Base-by-base conservation (phyloP, 2,113 vertebrate species). In the Tyrannus savana region DNA sequence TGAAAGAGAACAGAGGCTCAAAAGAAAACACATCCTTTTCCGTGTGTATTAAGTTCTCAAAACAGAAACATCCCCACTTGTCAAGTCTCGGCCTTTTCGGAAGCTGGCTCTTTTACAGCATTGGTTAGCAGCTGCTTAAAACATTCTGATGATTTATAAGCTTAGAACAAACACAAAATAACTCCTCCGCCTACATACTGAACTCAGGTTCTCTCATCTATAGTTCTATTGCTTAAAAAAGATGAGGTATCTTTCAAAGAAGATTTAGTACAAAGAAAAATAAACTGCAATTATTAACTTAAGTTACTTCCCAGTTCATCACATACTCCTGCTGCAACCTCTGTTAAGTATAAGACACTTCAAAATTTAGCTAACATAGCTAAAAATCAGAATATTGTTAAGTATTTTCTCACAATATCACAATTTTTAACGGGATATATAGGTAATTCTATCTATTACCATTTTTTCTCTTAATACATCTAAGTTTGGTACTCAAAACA, bases 201-300 rank as follows among this genome's bases (percentile, higher is more conserved):
- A 96, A 96, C 89, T 67, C 55, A 53, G 22, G 33, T 60, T 97
- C 88, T 94, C 96, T 87, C 62, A 92, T 83, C 86, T 91, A 71
- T 33, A 77, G 63, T 41, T 89, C 60, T 96, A 95, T 91, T 97
- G 80, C 83, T 79, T 72, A 94, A 91, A 96, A 96, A 93, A 85
- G 90, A 90, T 97, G 96, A 97, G 97, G 97, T 97, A 97, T 97
- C 89, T 76, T 72, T 95, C 60, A 86, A 63, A 92, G 59, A 91
- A 92, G 94, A 94, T 89, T 95, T 97, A 91, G 68, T 46, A 82
- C 80, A 95, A 95, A 89, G 93, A 92, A 95, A 94, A 77, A 93
- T 91, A 96, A 96, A 94, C 93, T 90, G 96, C 95, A 93, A 74
- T 78, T 42, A 84, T 95, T 84, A 96, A 95, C 92, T 69, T 89